Base-by-base conservation (phyloP, 1,140 invertebrate species). In the Nixonia krombeini region DNA sequence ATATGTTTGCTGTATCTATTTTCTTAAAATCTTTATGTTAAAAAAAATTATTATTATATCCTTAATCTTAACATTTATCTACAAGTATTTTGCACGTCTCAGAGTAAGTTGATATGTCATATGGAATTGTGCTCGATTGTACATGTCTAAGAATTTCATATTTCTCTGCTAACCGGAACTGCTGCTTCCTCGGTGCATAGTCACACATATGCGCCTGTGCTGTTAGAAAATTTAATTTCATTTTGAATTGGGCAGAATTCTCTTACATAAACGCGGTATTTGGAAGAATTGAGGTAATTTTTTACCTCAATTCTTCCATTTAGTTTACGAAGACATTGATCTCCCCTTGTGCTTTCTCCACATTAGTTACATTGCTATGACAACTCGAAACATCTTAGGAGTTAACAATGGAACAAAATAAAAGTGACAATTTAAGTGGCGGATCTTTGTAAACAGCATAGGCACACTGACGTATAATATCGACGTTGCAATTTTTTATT, bases 201-300 rank as follows among this genome's bases (percentile, higher is more conserved):
- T 21, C 28, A 59, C 55, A 50, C 62, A 59, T 63, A 73, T 70
- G 56, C 50, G 58, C 57, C 58, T 49, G 52, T 57, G 53, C 56
- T 62, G 70, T 64, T 44, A 42, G 66, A 51, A 76, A 75, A 76
- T 78, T 78, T 76, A 79, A 80, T 79, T 78, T 69, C 67, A 76
- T 76, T 76, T 80, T 78, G 75, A 76, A 75, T 80, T 79, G 68
- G 57, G 71, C 69, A 76, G 75, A 75, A 67, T 70, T 70, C 52
- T 65, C 69, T 76, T 69, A 70, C 62, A 58, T 57, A 59, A 75
- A 72, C 71, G 73, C 46, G 25, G 52, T 41, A 53, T 46, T 56
- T n/a, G n/a, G n/a, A n/a, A n/a, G n/a, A n/a, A n/a, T n/a, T n/a
- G n/a, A n/a, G n/a, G n/a, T n/a, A n/a, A n/a, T 65, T 51, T 65